Conservation (phyloP, 2,113 vertebrate genomes). For the Apeltes quadracus region DNA sequence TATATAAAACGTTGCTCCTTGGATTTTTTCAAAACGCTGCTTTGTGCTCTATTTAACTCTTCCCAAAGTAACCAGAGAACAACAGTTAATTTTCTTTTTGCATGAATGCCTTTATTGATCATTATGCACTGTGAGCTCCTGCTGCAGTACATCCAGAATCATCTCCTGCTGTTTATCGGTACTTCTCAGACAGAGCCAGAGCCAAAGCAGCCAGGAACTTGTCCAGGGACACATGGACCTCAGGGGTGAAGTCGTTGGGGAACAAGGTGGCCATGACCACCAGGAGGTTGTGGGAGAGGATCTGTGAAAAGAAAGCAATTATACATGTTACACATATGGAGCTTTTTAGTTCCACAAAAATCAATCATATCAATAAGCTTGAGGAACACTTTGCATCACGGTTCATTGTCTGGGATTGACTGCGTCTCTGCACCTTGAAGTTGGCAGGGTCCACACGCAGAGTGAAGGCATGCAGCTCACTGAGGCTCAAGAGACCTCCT, state of each 20-base stretch:
- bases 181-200: conserved; percentile 73
- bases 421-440: conserved; percentile 69
- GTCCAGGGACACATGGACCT: conserved; percentile 75
- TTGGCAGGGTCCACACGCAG: conserved; percentile 87
- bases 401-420: not conserved
- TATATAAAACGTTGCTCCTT: not conserved
- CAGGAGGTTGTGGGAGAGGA: conserved; percentile 70
- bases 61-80: not conserved
- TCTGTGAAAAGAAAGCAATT: conserved; percentile 44
- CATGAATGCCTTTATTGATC: conserved; percentile 5
- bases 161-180: conserved; percentile 60
- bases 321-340: not conserved
- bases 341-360: too few species aligned
- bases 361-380: too few species aligned
- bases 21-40: not conserved
- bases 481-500: conserved; percentile 76
- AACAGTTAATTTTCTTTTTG: not conserved
- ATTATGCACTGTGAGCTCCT: not conserved
- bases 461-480: conserved; percentile 86
- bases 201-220: conserved; percentile 75
- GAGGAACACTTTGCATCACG: not conserved
- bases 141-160: not conserved
- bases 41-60: not conserved
- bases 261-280: conserved; percentile 66
- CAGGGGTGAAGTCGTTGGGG: conserved; percentile 71